Base-by-base conservation (phyloP, 1,140 invertebrate genomes). In the Aphelenchoides besseyi region DNA sequence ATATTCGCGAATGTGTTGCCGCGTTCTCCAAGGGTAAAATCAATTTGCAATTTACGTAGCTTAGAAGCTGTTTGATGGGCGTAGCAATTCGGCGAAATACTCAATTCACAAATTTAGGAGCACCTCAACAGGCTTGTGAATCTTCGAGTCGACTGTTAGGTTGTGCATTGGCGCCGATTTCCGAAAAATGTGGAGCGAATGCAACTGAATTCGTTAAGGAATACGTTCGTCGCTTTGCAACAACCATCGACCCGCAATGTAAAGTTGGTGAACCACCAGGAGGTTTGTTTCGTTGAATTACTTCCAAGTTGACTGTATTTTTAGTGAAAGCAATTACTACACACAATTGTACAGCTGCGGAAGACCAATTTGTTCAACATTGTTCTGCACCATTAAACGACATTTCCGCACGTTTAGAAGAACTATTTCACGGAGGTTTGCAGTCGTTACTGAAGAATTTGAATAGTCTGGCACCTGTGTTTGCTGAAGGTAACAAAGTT, bases 381-480 rank as follows among this genome's bases (percentile, higher is more conserved):
- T 82, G 81, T 71, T 74, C 82, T 9, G 77, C 75, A 52, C 82
- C 82, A 16, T 41, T 82, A 1, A 76, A 79, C 30, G 82, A 77
- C 37, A 74, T 82, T 37, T 68, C 63, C 5, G 33, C 70, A 29
- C 61, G 75, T 54, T 48, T 82, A 28, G 82, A 82, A 33, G 70
- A 82, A 28, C 55, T 82, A 30, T 82, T 82, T 69, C 62, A 84
- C 33, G 81, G 82, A 1, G 80, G 82, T 18, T 68, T 83, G 16
- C 81, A 82, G 57, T 64, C 70, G 3, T 62, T 82, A n/a, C 74
- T 82, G 53, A 84, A 82, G 64, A 82, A 82, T 63, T 64, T 84
- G 41, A 82, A 82, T 55, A 74, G 68, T 48, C 62, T 82, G 12
- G 82, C 82, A n/a, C 82, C 82, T 36, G 70, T 82, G 18, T 82